Conservation (phyloP, 2,888 invertebrate species). For the Eilema griseolum region DNA sequence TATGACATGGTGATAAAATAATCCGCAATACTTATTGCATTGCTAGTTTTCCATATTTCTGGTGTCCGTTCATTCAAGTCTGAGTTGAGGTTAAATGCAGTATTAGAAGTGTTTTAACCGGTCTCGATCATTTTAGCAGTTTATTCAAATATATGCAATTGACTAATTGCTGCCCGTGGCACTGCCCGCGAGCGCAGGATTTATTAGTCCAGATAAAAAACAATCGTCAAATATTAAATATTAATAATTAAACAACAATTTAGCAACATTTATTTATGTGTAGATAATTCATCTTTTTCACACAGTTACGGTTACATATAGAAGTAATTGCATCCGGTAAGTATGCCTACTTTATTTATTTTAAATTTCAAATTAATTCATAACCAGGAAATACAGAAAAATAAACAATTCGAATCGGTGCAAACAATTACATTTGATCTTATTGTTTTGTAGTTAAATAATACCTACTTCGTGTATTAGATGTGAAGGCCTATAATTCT, state of each 20-base stretch:
- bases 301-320: neutral
- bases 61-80: neutral
- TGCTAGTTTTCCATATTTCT: neutral
- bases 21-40: neutral
- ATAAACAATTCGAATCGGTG: neutral
- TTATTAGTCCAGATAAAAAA: neutral
- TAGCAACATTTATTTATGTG: neutral
- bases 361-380: neutral
- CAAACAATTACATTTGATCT: neutral
- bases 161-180: neutral
- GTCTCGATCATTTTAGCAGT: too few relatives aligned
- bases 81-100: neutral
- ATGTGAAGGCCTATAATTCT: neutral
- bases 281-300: too few relatives aligned
- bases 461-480: neutral
- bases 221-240: neutral
- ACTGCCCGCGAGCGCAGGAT: neutral
- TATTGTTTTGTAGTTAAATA: neutral
- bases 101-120: too few relatives aligned
- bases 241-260: neutral
- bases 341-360: neutral
- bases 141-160: neutral
- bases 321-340: neutral
- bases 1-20: neutral
- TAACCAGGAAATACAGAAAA: neutral